Evolutionary conservation across 2,888 invertebrate genomes (phyloP), one percentile per base, ranked within the genome.

Genomic region (Drosophila kuntzei): DNA sequence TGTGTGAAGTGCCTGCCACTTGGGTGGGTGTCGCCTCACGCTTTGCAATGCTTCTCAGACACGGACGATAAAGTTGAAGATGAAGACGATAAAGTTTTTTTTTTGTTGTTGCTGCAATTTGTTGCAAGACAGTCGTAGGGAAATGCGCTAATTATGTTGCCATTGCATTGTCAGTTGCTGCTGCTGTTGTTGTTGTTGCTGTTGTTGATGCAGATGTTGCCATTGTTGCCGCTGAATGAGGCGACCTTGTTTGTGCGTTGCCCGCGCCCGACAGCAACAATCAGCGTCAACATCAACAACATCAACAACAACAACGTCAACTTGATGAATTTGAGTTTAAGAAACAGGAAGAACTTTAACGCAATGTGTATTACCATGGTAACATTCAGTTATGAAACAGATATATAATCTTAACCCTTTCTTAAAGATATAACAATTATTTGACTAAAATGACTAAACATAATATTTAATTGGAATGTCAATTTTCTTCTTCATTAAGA

Each of bases 81-180:
- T 32, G 54, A 55, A 11, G 36, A 36, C 29, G 66, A 47, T 62
- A 37, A 20, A 51, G 39, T 12, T 29, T 50, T 22, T 22, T 22
- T 25, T 16, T 12, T 49, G 66, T 22, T 46, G 59, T 34, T 43
- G 54, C 37, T 27, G 44, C 27, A 9, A 27, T 27, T 34, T n/a
- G 34, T 34, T 32, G 47, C 58, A 61, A 71, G 76, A 49, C 62
- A 60, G 67, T 66, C 29, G 72, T 64, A 78, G 61, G 73, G 78
- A 83, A 83, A 80, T 65, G 78, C 81, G 83, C 85, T 85, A 84
- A 84, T 84, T 85, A 83, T 83, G 80, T 80, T 82, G 82, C 80
- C 78, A 75, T 63, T 61, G 73, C 65, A 65, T 50, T 39, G 57
- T 54, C 37, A 50, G 65, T 16, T 29, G 14, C 12, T 55, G 39